A percentile compares a stretch with the other conserved stretches of the same genome.
Evolutionary conservation across 2,113 vertebrate genomes (phyloP).

Genomic region (Syngnathoides biaculeatus): DNA sequence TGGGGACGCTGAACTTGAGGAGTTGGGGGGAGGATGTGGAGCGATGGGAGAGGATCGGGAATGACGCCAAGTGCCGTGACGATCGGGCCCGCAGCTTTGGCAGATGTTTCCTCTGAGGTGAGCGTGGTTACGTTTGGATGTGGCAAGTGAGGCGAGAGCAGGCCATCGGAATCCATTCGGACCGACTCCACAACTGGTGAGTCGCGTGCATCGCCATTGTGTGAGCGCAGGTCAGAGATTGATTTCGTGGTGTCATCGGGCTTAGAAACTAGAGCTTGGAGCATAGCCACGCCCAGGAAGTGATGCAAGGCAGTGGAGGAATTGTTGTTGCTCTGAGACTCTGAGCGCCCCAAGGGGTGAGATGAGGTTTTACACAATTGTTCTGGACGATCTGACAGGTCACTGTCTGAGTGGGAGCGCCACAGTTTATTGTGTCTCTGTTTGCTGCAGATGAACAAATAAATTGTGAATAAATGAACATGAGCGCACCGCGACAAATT

Average conservation of each 20-base stretch:
- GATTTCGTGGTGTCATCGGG: slow-evolving; percentile 16
- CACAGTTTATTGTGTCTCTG: slow-evolving; percentile 97
- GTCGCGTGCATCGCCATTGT: slow-evolving; percentile 36
- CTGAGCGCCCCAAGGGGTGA: slow-evolving; percentile 42
- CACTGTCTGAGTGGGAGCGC: slow-evolving; percentile 92
- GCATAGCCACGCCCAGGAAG: slow-evolving; percentile 78
- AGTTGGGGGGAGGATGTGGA: slow-evolving; percentile 48
- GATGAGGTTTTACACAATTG: slow-evolving; percentile 60
- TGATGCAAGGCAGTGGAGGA: slow-evolving; percentile 82
- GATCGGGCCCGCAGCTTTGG: slow-evolving; percentile 23
- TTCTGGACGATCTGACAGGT: slow-evolving; percentile 85
- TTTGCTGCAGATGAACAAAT: slow-evolving; percentile 76
- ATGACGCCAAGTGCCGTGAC: slow-evolving; percentile 33
- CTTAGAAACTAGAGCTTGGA: slow-evolving; percentile 49
- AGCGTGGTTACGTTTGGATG: slow-evolving; percentile 56
- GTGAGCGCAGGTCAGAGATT: slow-evolving; percentile 1
- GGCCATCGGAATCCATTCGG: slow-evolving; percentile 8
- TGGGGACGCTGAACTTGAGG: slow-evolving; percentile 37
- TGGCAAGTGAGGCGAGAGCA: slow-evolving; percentile 29
- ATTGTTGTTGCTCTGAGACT: slow-evolving; percentile 81
- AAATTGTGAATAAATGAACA: not conserved
- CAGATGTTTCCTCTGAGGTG: slow-evolving; percentile 52
- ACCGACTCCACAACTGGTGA: slow-evolving; percentile 32
- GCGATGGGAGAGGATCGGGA: slow-evolving; percentile 46
- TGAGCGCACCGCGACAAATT: not conserved